A percentile compares a stretch with the other conserved stretches of the same genome.
Evolutionary conservation across 2,113 vertebrate species (phyloP).

Genomic region (Lanius ludovicianus): DNA sequence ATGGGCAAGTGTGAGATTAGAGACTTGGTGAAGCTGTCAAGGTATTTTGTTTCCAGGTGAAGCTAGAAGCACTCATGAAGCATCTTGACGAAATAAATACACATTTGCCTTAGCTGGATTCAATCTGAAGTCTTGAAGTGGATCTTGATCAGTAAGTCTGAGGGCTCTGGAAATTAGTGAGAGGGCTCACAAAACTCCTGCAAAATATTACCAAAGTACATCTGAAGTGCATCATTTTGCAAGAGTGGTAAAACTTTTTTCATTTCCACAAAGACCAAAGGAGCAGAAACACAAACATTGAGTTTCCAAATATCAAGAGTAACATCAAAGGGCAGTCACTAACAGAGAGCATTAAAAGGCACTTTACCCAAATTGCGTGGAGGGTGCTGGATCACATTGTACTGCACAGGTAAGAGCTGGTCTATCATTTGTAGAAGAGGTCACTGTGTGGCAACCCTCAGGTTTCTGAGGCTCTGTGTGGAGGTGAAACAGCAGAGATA

Average conservation of each 20-base stretch:
- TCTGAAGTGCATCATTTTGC: not conserved
- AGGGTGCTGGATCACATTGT: not conserved
- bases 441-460: rapidly evolving
- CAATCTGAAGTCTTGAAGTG: not conserved
- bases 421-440: not conserved
- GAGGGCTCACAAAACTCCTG: not conserved
- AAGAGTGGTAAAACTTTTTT: not conserved
- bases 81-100: not conserved
- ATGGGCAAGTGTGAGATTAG: not conserved
- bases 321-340: not conserved
- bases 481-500: not conserved
- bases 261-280: not conserved
- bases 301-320: not conserved
- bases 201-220: not conserved
- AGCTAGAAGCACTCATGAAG: not conserved
- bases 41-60: not conserved
- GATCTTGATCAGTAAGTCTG: not conserved
- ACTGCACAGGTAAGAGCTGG: not conserved
- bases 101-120: not conserved
- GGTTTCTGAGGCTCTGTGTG: not conserved
- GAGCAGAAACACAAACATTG: not conserved
- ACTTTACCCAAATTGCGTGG: not conserved
- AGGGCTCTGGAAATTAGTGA: not conserved
- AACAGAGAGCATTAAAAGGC: not conserved
- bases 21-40: rapidly evolving